Evolutionary conservation across 2,113 vertebrate genomes (phyloP).

Genomic region (Electrona antarctica): DNA sequence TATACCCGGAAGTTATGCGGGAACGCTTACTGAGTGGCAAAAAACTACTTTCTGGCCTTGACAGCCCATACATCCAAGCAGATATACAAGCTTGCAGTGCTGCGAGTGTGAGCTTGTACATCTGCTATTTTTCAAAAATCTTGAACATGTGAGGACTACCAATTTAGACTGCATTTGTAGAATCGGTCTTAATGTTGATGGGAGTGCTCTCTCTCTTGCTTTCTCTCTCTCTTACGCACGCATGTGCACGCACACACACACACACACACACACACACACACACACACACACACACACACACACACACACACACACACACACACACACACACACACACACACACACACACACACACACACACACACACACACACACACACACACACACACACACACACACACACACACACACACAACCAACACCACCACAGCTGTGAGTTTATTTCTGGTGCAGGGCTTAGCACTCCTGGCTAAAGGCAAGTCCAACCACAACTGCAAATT

Average conservation of each 20-base stretch:
- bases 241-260: not conserved
- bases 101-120: no score
- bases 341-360: constrained; percentile 19
- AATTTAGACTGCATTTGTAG: no score
- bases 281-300: no score
- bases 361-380: not conserved
- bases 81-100: no score
- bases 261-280: not conserved
- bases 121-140: no score
- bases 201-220: constrained; percentile 20
- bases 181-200: constrained; percentile 36
- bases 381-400: constrained; percentile 16
- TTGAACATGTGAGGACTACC: no score
- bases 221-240: not conserved
- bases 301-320: not conserved
- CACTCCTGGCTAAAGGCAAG: constrained; percentile 41
- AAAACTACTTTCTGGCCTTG: no score
- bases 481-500: constrained; percentile 65
- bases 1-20: no score
- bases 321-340: constrained; percentile 4
- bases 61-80: no score
- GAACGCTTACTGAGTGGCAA: no score
- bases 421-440: constrained; percentile 65
- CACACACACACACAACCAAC: constrained; percentile 19
- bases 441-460: constrained; percentile 63